phyloP scores from a whole-genome alignment of 2,888 invertebrate species.

The Athalia rosae region DNA sequence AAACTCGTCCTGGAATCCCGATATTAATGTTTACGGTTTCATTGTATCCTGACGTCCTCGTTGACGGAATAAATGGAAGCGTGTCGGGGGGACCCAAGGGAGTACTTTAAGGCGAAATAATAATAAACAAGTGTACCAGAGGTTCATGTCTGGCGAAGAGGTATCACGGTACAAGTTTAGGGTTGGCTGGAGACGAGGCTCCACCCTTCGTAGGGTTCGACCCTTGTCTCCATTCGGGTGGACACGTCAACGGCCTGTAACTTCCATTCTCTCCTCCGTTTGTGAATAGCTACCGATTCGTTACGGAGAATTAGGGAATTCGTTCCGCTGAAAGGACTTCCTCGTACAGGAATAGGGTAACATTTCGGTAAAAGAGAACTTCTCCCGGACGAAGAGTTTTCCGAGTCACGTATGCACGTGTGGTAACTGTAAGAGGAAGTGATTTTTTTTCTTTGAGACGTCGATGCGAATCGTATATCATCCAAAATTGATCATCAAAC shows the following conservation, averaged over 20 bases:
- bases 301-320: constrained; percentile 30
- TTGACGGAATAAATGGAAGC: constrained; percentile 25
- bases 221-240: not conserved
- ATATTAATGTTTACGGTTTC: constrained; percentile 38
- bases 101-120: constrained; percentile 30
- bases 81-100: not conserved
- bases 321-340: constrained; percentile 38
- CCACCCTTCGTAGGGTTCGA: constrained; percentile 10
- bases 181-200: constrained; percentile 32
- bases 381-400: not conserved
- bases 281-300: constrained; percentile 22
- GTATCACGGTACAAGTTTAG: not conserved
- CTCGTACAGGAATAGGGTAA: constrained; percentile 29
- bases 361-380: constrained; percentile 37
- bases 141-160: constrained; percentile 22
- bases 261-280: not conserved
- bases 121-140: constrained; percentile 42
- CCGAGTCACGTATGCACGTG: not conserved
- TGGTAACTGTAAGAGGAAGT: not conserved
- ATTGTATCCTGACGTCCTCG: constrained; percentile 39
- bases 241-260: not conserved
- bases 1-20: constrained; percentile 25
- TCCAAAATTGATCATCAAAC: not conserved
- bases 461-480: not conserved
- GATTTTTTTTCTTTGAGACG: not conserved